Evolutionary conservation across 2,113 vertebrate genomes (phyloP).

Genomic region (Sporophila hypoxantha): DNA sequence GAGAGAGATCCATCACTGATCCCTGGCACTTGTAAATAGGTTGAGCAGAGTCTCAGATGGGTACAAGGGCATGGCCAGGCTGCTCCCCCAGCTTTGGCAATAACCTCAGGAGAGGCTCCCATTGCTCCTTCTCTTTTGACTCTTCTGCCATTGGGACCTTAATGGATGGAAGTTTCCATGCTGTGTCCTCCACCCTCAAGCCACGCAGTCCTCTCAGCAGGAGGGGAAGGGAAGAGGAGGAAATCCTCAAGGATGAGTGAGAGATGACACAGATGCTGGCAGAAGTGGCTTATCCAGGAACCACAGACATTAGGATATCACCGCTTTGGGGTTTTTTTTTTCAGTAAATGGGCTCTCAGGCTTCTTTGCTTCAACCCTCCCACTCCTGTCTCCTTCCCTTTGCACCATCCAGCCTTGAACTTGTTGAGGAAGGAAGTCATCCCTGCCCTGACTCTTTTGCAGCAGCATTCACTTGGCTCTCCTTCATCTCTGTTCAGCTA

Average conservation of each 20-base stretch:
- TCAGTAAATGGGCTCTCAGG: not conserved
- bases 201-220: not conserved
- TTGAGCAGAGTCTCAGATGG: not conserved
- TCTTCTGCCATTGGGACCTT: not conserved
- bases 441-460: not conserved
- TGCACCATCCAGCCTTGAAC: not conserved
- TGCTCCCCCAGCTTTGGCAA: not conserved
- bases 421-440: not conserved
- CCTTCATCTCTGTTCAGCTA: not conserved
- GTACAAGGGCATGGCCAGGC: not conserved
- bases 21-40: not conserved
- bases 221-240: not conserved
- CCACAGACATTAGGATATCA: not conserved
- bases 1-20: not conserved
- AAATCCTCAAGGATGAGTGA: not conserved
- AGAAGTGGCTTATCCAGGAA: not conserved
- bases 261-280: fast-evolving
- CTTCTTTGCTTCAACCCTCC: not conserved
- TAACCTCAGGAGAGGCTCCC: not conserved
- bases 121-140: not conserved
- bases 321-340: not conserved
- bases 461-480: not conserved
- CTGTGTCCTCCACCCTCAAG: not conserved
- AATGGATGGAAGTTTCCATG: not conserved
- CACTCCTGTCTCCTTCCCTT: not conserved